These are phyloP conservation scores for Germaria angustata DNA, from an alignment of 2,888 invertebrate species.

Conservation along the genomic window DNA sequence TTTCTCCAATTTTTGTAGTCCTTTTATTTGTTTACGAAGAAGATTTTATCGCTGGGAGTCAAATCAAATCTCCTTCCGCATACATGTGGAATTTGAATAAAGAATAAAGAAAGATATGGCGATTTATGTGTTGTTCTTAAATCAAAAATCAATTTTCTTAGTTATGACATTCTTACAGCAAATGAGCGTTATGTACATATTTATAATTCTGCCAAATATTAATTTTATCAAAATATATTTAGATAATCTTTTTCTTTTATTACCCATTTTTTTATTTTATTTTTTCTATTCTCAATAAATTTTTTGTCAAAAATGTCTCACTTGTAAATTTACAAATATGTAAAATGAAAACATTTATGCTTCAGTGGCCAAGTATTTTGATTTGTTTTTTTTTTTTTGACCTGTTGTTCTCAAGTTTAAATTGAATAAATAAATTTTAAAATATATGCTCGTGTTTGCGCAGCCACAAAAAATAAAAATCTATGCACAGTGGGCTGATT, in stretches of 20 bases:
- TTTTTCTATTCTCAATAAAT: background rate
- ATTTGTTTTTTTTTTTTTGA: background rate
- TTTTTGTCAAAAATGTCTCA: background rate
- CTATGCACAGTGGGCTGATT: background rate
- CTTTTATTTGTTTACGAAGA: no score
- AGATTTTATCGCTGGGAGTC: no score
- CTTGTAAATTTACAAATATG: slow-evolving; percentile 52
- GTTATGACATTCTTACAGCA: no score
- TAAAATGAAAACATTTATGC: slow-evolving; percentile 44
- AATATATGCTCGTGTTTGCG: slow-evolving; percentile 5
- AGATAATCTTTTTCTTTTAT: no score
- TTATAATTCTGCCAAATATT: background rate
- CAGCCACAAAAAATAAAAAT: background rate
- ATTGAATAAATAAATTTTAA: background rate
- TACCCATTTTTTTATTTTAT: background rate
- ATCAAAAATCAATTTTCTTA: no score
- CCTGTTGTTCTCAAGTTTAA: slow-evolving; percentile 9
- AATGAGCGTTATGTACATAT: no score
- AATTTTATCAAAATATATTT: no score
- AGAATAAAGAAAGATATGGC: no score
- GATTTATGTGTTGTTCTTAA: no score
- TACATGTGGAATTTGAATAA: no score
- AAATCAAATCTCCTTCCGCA: no score
- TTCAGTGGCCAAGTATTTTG: background rate
- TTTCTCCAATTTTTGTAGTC: no score